These are phyloP conservation scores for Uropetala carovei DNA, from an alignment of 2,888 invertebrate genomes.

Conservation along the genomic window DNA sequence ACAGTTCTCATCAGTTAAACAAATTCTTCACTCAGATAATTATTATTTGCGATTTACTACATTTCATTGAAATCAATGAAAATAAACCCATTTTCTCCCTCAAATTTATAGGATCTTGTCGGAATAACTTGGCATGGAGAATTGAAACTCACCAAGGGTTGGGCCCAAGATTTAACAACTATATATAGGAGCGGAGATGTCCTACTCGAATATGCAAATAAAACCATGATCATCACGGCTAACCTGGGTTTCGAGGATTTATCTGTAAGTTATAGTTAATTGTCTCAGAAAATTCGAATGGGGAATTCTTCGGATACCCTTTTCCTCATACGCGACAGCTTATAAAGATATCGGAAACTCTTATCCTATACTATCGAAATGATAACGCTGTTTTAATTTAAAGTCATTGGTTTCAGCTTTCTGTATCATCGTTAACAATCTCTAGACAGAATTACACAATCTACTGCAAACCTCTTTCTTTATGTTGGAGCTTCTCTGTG, in stretches of 20 bases:
- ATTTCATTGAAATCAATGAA: neutral
- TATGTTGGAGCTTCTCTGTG: no score
- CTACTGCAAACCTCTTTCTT: no score
- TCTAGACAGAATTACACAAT: no score
- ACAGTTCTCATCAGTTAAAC: neutral
- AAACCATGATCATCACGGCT: slow-evolving; percentile 24
- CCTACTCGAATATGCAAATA: neutral
- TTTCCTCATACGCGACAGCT: no score
- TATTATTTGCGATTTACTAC: neutral
- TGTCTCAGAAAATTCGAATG: neutral
- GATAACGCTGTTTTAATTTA: no score
- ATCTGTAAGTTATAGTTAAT: slow-evolving; percentile 26
- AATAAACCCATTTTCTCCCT: neutral
- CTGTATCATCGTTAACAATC: no score
- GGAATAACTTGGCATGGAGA: neutral
- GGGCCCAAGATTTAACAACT: neutral
- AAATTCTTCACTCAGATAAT: neutral
- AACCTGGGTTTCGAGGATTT: slow-evolving; percentile 59
- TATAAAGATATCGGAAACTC: no score
- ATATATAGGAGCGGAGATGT: slow-evolving; percentile 2
- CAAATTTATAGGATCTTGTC: slow-evolving; percentile 72
- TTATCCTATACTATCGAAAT: no score
- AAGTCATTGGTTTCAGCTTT: no score
- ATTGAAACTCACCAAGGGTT: neutral
- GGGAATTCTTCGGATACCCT: no score